Conservation (phyloP, 2,888 invertebrate genomes). For the Scaptomyza caliginosa region DNA sequence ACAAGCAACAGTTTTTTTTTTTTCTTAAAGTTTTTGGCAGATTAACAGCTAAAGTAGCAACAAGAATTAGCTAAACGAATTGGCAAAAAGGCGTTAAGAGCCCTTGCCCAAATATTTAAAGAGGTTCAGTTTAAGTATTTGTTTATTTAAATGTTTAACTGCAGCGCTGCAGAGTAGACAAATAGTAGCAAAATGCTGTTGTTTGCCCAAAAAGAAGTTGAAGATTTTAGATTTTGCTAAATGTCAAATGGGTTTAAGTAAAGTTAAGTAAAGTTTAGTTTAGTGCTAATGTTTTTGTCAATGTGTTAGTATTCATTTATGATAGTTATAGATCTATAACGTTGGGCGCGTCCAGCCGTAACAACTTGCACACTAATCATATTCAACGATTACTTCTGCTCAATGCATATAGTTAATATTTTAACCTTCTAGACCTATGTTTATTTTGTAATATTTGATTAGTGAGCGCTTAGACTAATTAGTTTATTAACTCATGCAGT, state of each 20-base stretch:
- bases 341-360: background rate
- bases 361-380: background rate
- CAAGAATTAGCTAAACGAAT: background rate
- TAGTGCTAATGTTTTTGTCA: background rate
- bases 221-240: background rate
- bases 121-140: background rate
- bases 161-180: background rate
- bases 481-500: background rate
- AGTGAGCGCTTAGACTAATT: background rate
- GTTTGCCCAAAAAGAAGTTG: background rate
- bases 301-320: background rate
- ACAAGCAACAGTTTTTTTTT: too few species aligned
- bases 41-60: background rate
- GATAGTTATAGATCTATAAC: background rate
- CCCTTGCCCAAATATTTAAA: background rate
- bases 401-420: background rate
- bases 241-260: background rate
- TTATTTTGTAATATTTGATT: slow-evolving; percentile 1
- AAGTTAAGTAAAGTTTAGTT: too few species aligned
- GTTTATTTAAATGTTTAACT: background rate
- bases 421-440: background rate
- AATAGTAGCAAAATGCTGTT: background rate
- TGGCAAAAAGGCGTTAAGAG: background rate
- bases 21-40: background rate
- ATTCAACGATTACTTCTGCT: background rate